phyloP scores from a whole-genome alignment of 2,113 vertebrate species.

The Oncorhynchus keta region DNA sequence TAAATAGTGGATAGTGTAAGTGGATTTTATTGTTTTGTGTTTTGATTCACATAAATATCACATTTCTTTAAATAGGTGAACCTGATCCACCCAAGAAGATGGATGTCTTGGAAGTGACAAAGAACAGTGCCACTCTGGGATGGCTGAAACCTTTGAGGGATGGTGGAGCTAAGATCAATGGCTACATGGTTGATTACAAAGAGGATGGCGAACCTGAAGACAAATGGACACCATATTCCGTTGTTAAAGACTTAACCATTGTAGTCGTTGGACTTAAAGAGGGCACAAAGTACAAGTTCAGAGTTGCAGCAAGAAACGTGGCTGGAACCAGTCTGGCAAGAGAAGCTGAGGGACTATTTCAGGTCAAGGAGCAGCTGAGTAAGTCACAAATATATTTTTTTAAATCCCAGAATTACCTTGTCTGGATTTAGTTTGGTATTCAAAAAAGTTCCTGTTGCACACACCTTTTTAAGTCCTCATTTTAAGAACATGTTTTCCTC shows the following conservation, averaged over 20 bases:
- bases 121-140: slow-evolving; percentile 88
- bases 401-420: background rate
- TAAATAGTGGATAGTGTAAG: background rate
- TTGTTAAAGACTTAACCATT: slow-evolving; percentile 94
- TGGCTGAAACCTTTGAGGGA: slow-evolving; percentile 94
- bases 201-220: slow-evolving; percentile 84
- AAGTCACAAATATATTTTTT: slow-evolving; percentile 58
- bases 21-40: background rate
- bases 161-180: slow-evolving; percentile 93
- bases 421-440: background rate
- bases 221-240: slow-evolving; percentile 92
- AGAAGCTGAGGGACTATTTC: slow-evolving; percentile 90
- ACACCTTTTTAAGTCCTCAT: background rate
- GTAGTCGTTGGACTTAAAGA: slow-evolving; percentile 94
- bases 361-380: slow-evolving; percentile 98
- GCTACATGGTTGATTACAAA: slow-evolving; percentile 92
- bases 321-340: slow-evolving; percentile 89
- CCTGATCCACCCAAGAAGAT: slow-evolving; percentile 97
- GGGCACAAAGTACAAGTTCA: slow-evolving; percentile 93
- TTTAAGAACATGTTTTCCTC: background rate
- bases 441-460: background rate
- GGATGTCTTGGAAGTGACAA: slow-evolving; percentile 92
- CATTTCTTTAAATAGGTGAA: slow-evolving; percentile 76
- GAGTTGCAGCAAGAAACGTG: slow-evolving; percentile 92
- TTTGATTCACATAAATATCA: background rate